Percentiles rank a stretch among this genome's conserved stretches.
These are phyloP conservation scores for Acromyrmex charruanus DNA, from an alignment of 1,140 invertebrate genomes.

Conservation along the genomic window DNA sequence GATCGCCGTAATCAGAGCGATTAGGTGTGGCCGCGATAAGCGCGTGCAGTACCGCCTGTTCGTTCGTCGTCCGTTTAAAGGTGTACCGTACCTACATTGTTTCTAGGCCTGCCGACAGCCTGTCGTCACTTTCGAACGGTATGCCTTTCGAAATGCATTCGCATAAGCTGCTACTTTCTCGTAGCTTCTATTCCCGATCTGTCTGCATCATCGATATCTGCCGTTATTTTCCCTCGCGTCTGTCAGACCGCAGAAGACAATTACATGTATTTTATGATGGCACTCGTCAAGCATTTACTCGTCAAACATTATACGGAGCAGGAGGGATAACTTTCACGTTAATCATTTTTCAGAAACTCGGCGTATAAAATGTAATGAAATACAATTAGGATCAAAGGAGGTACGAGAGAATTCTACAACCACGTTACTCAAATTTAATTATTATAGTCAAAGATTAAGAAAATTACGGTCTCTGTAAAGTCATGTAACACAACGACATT, in stretches of 20 bases:
- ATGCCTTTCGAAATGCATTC: conserved; percentile 35
- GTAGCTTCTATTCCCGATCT: conserved; percentile 59
- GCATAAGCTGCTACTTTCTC: conserved; percentile 53
- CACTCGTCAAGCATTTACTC: not conserved
- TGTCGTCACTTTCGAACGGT: conserved; percentile 64
- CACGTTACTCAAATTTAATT: not conserved
- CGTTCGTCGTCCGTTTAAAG: conserved; percentile 71
- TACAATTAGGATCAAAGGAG: not conserved
- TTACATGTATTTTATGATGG: not conserved
- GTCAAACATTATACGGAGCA: not conserved
- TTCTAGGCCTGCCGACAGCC: conserved; percentile 50
- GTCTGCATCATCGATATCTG: conserved; percentile 48
- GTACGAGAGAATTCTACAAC: no score
- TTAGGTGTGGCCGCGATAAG: conserved; percentile 79
- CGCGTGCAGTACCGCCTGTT: conserved; percentile 63
- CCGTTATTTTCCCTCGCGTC: conserved; percentile 15
- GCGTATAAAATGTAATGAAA: not conserved
- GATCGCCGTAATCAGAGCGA: conserved; percentile 78
- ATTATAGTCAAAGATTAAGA: not conserved
- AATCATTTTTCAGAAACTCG: not conserved
- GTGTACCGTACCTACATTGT: conserved; percentile 58
- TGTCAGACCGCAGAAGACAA: not conserved
- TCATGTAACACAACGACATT: conserved; percentile 12
- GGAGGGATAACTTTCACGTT: conserved; percentile 9
- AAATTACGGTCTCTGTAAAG: not conserved